These are phyloP conservation scores for Melanargia galathea DNA, from an alignment of 2,888 invertebrate genomes.

Conservation along the genomic window DNA sequence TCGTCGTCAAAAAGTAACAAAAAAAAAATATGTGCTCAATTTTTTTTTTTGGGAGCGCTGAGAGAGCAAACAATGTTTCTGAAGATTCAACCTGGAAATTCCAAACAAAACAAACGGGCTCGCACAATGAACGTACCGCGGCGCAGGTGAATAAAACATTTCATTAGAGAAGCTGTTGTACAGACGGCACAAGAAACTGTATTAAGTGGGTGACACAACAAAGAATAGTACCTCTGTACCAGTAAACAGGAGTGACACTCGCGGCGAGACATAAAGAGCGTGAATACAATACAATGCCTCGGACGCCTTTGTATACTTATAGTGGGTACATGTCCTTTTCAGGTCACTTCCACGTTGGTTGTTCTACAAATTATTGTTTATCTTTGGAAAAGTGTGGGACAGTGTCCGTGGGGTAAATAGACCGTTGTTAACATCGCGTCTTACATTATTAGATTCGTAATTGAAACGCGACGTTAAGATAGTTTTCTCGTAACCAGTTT, in stretches of 20 bases:
- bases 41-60: constrained; percentile 9
- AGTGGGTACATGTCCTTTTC: constrained; percentile 73
- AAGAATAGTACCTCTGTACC: constrained; percentile 57
- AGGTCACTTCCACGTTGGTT: constrained; percentile 74
- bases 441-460: neutral
- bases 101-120: constrained; percentile 17
- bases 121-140: constrained; percentile 16
- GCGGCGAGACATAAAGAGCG: constrained; percentile 62
- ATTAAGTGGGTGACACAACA: constrained; percentile 62
- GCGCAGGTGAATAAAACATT: constrained; percentile 44
- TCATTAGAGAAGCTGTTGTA: constrained; percentile 44
- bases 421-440: neutral
- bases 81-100: constrained; percentile 15
- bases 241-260: constrained; percentile 58
- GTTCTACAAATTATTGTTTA: constrained; percentile 69
- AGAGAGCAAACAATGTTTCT: constrained; percentile 6
- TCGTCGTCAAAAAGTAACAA: constrained; percentile 1
- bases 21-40: constrained; percentile 2
- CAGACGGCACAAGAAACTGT: constrained; percentile 45
- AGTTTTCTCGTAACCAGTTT: neutral
- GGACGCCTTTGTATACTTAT: constrained; percentile 67
- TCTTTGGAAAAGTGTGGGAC: constrained; percentile 10
- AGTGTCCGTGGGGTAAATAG: constrained; percentile 2
- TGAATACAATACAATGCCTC: constrained; percentile 68
- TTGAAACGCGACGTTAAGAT: neutral